These are phyloP conservation scores for Metallyticus violacea DNA, from an alignment of 2,888 invertebrate species.

Conservation along the genomic window DNA sequence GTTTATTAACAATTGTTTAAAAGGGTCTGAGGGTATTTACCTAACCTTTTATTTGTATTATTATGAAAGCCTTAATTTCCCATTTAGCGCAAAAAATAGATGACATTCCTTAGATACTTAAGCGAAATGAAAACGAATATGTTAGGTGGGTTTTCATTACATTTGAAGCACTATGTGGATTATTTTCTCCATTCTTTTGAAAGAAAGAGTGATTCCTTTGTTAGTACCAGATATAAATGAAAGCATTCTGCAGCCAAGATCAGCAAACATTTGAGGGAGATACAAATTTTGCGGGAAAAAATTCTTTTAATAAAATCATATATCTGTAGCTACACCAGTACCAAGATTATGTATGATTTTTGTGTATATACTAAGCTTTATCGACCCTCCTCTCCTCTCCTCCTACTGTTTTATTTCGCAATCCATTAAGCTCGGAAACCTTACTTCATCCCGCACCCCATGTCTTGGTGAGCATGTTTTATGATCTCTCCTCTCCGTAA, in stretches of 20 bases:
- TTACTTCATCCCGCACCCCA: background rate
- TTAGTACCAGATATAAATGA: too few relatives aligned
- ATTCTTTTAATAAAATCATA: background rate
- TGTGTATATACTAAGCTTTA: background rate
- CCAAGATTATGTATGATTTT: background rate
- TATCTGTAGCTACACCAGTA: background rate
- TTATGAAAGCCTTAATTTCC: too few relatives aligned
- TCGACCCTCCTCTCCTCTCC: background rate
- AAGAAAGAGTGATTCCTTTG: too few relatives aligned
- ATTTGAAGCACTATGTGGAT: too few relatives aligned
- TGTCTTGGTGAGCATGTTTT: background rate
- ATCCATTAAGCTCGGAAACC: background rate
- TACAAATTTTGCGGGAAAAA: background rate
- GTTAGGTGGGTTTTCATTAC: too few relatives aligned
- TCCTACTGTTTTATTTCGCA: background rate
- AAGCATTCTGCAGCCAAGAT: background rate
- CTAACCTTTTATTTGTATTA: too few relatives aligned
- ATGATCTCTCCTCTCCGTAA: background rate
- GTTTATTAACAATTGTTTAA: too few relatives aligned
- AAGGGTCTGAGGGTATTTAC: too few relatives aligned
- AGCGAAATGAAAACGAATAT: too few relatives aligned
- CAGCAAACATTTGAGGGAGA: background rate
- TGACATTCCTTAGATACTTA: too few relatives aligned
- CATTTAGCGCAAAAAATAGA: too few relatives aligned
- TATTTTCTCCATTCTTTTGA: too few relatives aligned